Percentiles rank a stretch among this genome's conserved stretches.
phyloP scores from a whole-genome alignment of 2,113 vertebrate species.

The Chauna torquata region DNA sequence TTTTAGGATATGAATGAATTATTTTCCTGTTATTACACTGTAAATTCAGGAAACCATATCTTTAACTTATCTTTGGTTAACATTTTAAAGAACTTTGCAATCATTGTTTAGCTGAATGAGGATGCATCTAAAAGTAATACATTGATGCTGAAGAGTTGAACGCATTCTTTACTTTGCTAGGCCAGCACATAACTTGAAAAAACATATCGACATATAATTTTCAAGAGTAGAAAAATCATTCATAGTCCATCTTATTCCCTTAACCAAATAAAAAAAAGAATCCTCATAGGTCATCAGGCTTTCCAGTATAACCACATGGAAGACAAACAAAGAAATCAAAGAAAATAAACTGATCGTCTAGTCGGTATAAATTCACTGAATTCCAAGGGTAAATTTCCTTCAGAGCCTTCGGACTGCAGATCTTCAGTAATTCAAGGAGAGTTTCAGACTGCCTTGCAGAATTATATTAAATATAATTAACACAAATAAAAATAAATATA shows the following conservation, averaged over 20 bases:
- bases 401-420: not conserved
- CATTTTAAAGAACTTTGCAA: not conserved
- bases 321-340: not conserved
- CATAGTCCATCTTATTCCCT: not conserved
- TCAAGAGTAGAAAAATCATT: not conserved
- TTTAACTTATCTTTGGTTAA: not conserved
- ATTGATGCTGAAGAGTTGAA: not conserved
- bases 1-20: not conserved
- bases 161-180: not conserved
- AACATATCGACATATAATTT: not conserved
- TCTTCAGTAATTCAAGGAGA: not conserved
- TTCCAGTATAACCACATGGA: not conserved
- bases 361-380: not conserved
- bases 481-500: not conserved
- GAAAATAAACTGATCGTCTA: not conserved
- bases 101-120: not conserved
- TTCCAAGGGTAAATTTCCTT: not conserved
- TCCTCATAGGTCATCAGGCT: not conserved
- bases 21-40: not conserved
- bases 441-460: not conserved
- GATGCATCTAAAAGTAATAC: not conserved
- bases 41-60: not conserved
- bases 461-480: not conserved
- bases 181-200: not conserved
- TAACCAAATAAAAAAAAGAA: not conserved